Evolutionary conservation across 2,888 invertebrate species (phyloP).

Genomic region (Eilema sororculum): DNA sequence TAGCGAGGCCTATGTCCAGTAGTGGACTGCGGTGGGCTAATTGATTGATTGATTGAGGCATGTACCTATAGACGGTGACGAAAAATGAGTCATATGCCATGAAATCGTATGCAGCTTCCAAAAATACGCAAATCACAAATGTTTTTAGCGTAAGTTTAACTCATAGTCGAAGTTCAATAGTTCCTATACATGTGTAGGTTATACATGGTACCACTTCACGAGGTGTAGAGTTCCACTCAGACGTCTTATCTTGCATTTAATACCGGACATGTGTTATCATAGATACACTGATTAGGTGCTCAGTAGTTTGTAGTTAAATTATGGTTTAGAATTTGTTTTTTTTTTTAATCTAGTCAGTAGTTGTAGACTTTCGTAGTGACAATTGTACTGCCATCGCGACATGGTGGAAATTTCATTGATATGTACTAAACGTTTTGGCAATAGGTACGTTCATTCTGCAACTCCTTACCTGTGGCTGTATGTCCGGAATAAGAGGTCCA

Average conservation of each 20-base stretch:
- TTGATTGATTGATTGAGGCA: too few relatives aligned
- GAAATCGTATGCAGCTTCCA: neutral
- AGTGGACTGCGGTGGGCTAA: too few relatives aligned
- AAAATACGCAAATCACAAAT: neutral
- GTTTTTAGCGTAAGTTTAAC: neutral
- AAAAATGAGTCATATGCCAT: neutral
- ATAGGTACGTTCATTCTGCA: too few relatives aligned
- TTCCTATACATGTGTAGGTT: neutral
- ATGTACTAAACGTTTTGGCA: too few relatives aligned
- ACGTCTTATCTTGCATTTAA: slow-evolving; percentile 4
- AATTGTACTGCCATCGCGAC: too few relatives aligned
- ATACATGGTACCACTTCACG: neutral
- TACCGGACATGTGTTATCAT: slow-evolving; percentile 4
- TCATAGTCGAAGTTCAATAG: neutral
- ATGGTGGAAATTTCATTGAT: too few relatives aligned
- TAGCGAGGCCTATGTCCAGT: too few relatives aligned
- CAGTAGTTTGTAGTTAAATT: neutral
- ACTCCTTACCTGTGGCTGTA: too few relatives aligned
- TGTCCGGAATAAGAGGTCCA: too few relatives aligned
- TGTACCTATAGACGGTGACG: neutral
- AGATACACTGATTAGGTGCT: neutral
- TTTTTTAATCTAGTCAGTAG: neutral
- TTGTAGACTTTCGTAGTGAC: too few relatives aligned
- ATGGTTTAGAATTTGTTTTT: neutral
- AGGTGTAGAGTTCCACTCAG: neutral